These are phyloP conservation scores for Bellardia bayeri DNA, from an alignment of 2,888 invertebrate species.

Conservation along the genomic window DNA sequence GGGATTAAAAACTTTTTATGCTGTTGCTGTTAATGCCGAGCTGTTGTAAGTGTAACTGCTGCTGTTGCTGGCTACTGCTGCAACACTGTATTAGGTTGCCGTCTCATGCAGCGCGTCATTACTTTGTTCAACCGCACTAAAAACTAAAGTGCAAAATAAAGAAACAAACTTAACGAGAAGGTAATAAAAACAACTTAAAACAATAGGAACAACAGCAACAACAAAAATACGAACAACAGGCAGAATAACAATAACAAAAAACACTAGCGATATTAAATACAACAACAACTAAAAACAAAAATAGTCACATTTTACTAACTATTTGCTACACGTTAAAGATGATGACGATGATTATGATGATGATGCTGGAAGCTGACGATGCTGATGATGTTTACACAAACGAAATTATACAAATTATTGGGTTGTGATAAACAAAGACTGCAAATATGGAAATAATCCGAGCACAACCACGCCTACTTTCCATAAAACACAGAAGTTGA, in stretches of 20 bases:
- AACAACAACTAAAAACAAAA: slow-evolving; percentile 30
- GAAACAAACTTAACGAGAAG: slow-evolving; percentile 67
- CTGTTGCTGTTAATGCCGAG: slow-evolving; percentile 48
- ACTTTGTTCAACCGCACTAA: slow-evolving; percentile 62
- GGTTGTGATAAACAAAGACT: too few relatives aligned
- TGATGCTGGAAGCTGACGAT: not conserved
- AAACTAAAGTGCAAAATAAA: slow-evolving; percentile 66
- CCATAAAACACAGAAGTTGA: too few relatives aligned
- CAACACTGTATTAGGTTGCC: not conserved
- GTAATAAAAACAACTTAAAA: slow-evolving; percentile 65
- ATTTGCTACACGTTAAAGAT: slow-evolving; percentile 4
- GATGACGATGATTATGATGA: not conserved
- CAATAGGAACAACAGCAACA: slow-evolving; percentile 44
- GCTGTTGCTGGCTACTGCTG: not conserved
- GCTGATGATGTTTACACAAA: slow-evolving; percentile 56
- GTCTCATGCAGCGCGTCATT: slow-evolving; percentile 54
- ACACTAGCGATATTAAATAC: slow-evolving; percentile 27
- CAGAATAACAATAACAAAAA: slow-evolving; percentile 15
- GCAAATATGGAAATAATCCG: too few relatives aligned
- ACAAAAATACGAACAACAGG: slow-evolving; percentile 2
- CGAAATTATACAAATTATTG: slow-evolving; percentile 52
- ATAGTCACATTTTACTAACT: slow-evolving; percentile 51
- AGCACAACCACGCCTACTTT: too few relatives aligned
- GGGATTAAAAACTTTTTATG: slow-evolving; percentile 69
- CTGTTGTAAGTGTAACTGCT: not conserved